Evolutionary conservation across 2,888 invertebrate species (phyloP), one percentile per base, ranked within the genome.

Genomic region (Limnephilus auricula): DNA sequence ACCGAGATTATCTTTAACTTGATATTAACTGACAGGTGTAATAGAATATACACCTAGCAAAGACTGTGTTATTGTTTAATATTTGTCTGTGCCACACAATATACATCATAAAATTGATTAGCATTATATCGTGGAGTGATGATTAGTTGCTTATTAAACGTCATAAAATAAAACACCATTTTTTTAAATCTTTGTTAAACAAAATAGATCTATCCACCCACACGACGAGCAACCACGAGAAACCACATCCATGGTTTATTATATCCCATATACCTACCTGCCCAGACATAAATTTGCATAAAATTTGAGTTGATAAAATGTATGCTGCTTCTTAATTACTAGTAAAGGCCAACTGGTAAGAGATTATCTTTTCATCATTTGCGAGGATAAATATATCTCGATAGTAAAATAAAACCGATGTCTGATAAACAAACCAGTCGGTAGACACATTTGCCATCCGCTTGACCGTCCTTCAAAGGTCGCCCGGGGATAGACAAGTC

Each of bases 391-490:
- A 83, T 37, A 15, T 40, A 85, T n/a, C 85, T 85, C 30, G 79
- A 78, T 40, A 79, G 78, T 13, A 78, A 78, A 78, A 78, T n/a
- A n/a, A 88, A 78, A 25, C n/a, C 45, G 85, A 85, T n/a, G 85
- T 37, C 25, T 40, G 85, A 40, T 40, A 78, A 34, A 31, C 31
- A 86, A 34, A 88, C 65, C 25, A 79, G 78, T 88, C 37, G 45
- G 65, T 25, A 34, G 40, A 12, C 12, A 40, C 45, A 50, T n/a
- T 50, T 15, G 87, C 65, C 65, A 87, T 87, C 87, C 31, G 78
- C 86, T 45, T 86, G 86, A 86, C 15, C 87, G 90, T 90, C 90
- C 90, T 90, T 90, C 80, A 80, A 86, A 90, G 87, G 87, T 80
- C 87, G 87, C 90, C 90, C 32, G 82, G 34, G 34, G 90, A 65